These are phyloP conservation scores for Pharmacophagus antenor DNA, from an alignment of 2,888 invertebrate species.

Conservation along the genomic window DNA sequence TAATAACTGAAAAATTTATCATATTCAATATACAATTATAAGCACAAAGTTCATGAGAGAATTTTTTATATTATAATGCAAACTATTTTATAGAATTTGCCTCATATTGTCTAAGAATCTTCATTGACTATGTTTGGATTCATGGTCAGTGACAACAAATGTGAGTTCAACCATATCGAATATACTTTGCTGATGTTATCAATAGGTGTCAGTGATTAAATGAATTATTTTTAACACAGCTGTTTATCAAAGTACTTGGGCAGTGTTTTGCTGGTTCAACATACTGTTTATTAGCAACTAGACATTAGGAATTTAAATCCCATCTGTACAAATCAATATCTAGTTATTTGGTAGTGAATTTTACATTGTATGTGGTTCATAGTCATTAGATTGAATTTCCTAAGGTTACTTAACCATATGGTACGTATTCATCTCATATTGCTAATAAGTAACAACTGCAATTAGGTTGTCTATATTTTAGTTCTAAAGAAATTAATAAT, in stretches of 20 bases:
- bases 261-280: conserved; percentile 60
- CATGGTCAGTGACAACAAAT: too few species aligned
- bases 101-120: conserved; percentile 29
- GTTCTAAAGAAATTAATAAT: conserved; percentile 10
- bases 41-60: conserved; percentile 44
- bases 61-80: conserved; percentile 51
- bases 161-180: background rate
- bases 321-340: conserved; percentile 75
- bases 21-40: conserved; percentile 30
- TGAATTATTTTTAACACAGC: conserved; percentile 43
- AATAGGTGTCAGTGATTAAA: conserved; percentile 55
- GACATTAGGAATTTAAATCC: conserved; percentile 75
- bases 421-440: conserved; percentile 50
- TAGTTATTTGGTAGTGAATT: conserved; percentile 78
- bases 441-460: conserved; percentile 34
- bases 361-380: conserved; percentile 73
- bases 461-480: conserved; percentile 29
- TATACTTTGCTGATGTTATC: conserved; percentile 69
- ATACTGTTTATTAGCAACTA: conserved; percentile 74
- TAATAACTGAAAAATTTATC: conserved; percentile 62
- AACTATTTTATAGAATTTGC: conserved; percentile 44
- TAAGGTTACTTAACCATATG: conserved; percentile 54
- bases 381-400: conserved; percentile 62
- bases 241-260: conserved; percentile 46
- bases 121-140: background rate